These are phyloP conservation scores for Spodoptera littoralis DNA, from an alignment of 2,888 invertebrate genomes.

Conservation along the genomic window DNA sequence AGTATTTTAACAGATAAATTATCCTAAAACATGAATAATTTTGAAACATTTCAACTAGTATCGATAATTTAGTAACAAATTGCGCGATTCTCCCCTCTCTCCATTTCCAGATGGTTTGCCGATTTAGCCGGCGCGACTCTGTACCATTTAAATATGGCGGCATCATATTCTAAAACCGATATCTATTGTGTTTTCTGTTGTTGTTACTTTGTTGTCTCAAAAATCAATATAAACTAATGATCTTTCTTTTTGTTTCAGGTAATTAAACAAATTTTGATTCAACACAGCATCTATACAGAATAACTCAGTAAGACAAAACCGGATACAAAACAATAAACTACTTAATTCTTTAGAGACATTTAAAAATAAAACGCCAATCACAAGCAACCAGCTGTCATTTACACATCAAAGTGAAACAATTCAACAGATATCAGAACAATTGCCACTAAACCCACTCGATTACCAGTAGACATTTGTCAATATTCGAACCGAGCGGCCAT, in stretches of 20 bases:
- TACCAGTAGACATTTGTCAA: constrained; percentile 83
- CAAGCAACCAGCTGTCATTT: constrained; percentile 46
- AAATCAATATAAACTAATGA: constrained; percentile 29
- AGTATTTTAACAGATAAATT: constrained; percentile 1
- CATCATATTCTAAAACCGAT: constrained; percentile 59
- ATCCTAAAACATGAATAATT: constrained; percentile 23
- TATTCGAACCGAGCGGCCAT: constrained; percentile 75
- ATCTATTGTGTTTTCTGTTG: constrained; percentile 43
- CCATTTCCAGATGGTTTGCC: constrained; percentile 80
- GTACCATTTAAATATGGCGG: constrained; percentile 75
- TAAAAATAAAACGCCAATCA: constrained; percentile 25
- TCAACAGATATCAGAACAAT: constrained; percentile 70
- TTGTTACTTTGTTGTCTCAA: constrained; percentile 40
- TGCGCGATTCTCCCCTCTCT: constrained; percentile 63
- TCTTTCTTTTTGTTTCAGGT: constrained; percentile 70
- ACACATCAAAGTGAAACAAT: constrained; percentile 58
- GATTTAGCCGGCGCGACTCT: constrained; percentile 60
- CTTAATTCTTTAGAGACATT: constrained; percentile 14
- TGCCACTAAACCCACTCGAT: constrained; percentile 69
- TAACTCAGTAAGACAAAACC: constrained; percentile 22
- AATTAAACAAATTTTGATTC: constrained; percentile 40
- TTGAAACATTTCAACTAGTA: constrained; percentile 50
- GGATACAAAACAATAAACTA: constrained; percentile 12
- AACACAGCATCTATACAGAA: constrained; percentile 10
- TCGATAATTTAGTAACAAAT: constrained; percentile 74